phyloP scores from a whole-genome alignment of 2,797 vertebrate genomes.

The Epinephelus coioides region DNA sequence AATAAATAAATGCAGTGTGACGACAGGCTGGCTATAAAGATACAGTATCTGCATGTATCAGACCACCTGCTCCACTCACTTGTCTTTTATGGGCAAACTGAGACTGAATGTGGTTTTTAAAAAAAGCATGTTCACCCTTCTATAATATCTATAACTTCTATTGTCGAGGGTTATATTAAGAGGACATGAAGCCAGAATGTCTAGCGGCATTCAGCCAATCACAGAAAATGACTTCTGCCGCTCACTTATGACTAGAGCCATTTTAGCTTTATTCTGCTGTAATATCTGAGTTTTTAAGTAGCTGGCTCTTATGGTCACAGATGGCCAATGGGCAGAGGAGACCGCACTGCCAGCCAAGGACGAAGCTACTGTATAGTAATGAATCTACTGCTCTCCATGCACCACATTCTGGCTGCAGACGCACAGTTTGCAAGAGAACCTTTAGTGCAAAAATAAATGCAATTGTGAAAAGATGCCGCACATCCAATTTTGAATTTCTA shows the following conservation, averaged over 20 bases:
- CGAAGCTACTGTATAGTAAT: conserved; percentile 34
- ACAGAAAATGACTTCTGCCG: conserved; percentile 40
- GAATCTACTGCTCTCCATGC: conserved; percentile 32
- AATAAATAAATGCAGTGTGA: conserved; percentile 11
- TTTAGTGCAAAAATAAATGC: conserved; percentile 12
- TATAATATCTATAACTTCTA: conserved; percentile 19
- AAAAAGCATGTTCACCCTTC: background rate
- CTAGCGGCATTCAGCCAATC: conserved; percentile 39
- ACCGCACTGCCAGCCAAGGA: conserved; percentile 45
- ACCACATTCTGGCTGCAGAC: conserved; percentile 23
- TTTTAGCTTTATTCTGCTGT: conserved; percentile 45
- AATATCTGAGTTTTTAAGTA: conserved; percentile 50
- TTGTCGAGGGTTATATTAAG: conserved; percentile 34
- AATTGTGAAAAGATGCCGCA: conserved; percentile 17
- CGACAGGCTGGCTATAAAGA: conserved; percentile 19
- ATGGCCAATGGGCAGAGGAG: conserved; percentile 43
- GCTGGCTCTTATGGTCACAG: conserved; percentile 50
- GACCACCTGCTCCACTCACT: conserved; percentile 49
- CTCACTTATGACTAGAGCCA: conserved; percentile 52
- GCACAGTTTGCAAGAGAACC: conserved; percentile 15
- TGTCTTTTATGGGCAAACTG: conserved; percentile 25
- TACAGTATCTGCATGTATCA: conserved; percentile 9
- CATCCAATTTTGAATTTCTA: conserved; percentile 15
- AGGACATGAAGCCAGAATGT: conserved; percentile 9
- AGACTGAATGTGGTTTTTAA: conserved; percentile 13